Evolutionary conservation across 2,888 invertebrate genomes (phyloP).

Genomic region (Athalia circularis): DNA sequence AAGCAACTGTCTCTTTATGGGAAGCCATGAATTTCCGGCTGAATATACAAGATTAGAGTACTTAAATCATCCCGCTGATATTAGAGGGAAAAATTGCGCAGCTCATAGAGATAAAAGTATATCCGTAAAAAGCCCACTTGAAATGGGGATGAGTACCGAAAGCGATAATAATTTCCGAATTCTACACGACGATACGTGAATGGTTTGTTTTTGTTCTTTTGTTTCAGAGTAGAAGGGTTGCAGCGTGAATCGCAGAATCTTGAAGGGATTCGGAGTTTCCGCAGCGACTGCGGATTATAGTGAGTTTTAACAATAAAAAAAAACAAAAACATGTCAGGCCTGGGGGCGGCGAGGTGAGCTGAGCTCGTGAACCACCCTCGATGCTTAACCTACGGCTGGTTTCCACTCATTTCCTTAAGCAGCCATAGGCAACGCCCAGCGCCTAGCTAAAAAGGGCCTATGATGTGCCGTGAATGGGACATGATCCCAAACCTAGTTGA

Average conservation of each 20-base stretch:
- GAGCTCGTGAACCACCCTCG: slow-evolving; percentile 73
- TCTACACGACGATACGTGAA: too few relatives aligned
- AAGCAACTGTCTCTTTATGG: too few relatives aligned
- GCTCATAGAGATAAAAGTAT: too few relatives aligned
- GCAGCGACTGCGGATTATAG: slow-evolving; percentile 16
- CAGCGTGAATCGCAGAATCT: not conserved
- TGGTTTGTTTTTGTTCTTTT: not conserved
- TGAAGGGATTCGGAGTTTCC: not conserved
- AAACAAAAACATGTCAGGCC: slow-evolving; percentile 60
- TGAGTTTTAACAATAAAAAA: slow-evolving; percentile 49
- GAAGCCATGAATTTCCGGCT: too few relatives aligned
- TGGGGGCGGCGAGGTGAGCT: slow-evolving; percentile 68
- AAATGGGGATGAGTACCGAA: too few relatives aligned
- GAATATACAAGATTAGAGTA: too few relatives aligned
- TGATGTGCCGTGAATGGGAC: slow-evolving; percentile 87
- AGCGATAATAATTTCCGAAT: too few relatives aligned
- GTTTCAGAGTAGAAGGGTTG: slow-evolving; percentile 51
- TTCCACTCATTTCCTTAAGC: slow-evolving; percentile 94
- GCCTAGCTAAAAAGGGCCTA: slow-evolving; percentile 71
- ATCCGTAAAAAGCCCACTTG: too few relatives aligned
- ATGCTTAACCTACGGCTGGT: slow-evolving; percentile 96
- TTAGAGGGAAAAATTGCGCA: too few relatives aligned
- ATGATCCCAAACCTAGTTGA: slow-evolving; percentile 77
- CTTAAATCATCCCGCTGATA: too few relatives aligned
- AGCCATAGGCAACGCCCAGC: slow-evolving; percentile 84